Conservation (phyloP, 2,113 vertebrate species). For the Scomber scombrus region DNA sequence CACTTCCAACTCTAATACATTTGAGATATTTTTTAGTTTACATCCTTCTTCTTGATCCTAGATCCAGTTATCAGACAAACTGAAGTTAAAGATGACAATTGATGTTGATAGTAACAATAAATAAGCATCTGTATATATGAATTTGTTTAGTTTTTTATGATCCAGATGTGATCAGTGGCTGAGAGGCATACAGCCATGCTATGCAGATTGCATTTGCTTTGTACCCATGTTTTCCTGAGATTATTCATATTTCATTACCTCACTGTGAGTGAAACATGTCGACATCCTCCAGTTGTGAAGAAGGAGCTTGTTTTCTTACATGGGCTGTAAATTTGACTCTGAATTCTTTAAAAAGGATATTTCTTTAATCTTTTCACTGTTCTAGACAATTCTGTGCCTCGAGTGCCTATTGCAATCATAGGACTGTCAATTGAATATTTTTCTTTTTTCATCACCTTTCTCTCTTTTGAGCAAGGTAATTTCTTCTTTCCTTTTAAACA, state of each 20-base stretch:
- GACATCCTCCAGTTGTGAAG: not conserved
- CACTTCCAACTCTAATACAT: too few species aligned
- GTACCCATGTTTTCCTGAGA: not conserved
- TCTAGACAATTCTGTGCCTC: not conserved
- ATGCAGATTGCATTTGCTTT: constrained; percentile 15
- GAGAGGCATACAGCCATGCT: not conserved
- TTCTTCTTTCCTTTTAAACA: too few species aligned
- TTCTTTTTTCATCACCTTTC: constrained; percentile 19
- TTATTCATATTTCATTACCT: constrained; percentile 23
- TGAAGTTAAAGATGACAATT: too few species aligned
- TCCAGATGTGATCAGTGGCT: not conserved
- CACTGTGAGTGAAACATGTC: constrained; percentile 3
- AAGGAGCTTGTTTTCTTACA: not conserved
- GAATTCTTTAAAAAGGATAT: too few species aligned
- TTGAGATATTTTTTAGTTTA: too few species aligned
- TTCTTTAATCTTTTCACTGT: constrained; percentile 18
- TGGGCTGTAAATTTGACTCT: not conserved
- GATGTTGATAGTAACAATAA: too few species aligned
- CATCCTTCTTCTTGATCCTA: too few species aligned
- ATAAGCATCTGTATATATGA: too few species aligned
- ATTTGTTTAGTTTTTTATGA: not conserved
- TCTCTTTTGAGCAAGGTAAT: constrained; percentile 3
- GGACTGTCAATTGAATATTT: constrained; percentile 26
- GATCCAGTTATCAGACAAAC: too few species aligned
- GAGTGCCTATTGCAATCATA: constrained; percentile 6